Conservation (phyloP, 2,888 invertebrate species). For the Tenthredo livida region DNA sequence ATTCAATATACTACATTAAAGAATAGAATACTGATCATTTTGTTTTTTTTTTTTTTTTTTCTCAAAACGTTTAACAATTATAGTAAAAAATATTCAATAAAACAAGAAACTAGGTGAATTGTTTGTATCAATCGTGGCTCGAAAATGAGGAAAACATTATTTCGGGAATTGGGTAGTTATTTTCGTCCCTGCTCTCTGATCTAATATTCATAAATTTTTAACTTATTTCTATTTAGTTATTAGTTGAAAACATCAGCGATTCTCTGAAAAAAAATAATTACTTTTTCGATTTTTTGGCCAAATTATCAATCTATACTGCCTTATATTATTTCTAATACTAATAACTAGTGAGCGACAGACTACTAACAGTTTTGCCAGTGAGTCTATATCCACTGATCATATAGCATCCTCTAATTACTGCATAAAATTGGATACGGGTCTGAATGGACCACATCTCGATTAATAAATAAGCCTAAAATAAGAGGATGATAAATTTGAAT, state of each 20-base stretch:
- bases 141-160: background rate
- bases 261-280: background rate
- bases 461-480: background rate
- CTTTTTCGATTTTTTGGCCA: background rate
- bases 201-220: background rate
- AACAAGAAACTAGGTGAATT: background rate
- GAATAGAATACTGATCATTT: background rate
- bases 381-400: background rate
- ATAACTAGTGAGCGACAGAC: background rate
- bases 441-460: constrained; percentile 8
- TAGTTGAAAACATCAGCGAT: background rate
- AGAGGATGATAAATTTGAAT: background rate
- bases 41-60: background rate
- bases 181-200: constrained; percentile 3
- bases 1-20: background rate
- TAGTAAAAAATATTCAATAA: background rate
- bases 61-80: background rate
- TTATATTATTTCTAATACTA: background rate
- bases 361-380: background rate
- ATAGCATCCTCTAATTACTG: background rate
- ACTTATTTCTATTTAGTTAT: background rate
- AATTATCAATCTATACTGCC: background rate
- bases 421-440: background rate
- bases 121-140: background rate
- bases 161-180: background rate